phyloP scores from a whole-genome alignment of 2,888 invertebrate genomes.

The Lutraria lutraria region DNA sequence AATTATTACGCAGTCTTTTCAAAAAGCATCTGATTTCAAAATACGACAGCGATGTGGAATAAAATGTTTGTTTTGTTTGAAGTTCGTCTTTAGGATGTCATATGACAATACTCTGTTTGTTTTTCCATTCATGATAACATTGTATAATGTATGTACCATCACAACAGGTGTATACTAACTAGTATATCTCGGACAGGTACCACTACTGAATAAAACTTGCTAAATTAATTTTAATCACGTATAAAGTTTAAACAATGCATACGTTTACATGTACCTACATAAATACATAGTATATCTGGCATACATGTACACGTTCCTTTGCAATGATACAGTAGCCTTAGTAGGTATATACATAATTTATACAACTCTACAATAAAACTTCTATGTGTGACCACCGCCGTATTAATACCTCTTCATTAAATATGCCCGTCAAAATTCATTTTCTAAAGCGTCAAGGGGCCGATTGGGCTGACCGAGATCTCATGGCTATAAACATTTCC shows the following conservation, averaged over 20 bases:
- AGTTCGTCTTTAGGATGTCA: neutral
- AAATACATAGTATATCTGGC: neutral
- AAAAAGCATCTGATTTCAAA: neutral
- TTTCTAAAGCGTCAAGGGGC: too few species aligned
- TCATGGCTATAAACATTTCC: too few species aligned
- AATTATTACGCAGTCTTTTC: neutral
- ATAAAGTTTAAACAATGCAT: neutral
- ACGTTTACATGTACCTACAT: neutral
- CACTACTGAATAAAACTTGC: neutral
- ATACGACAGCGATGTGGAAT: neutral
- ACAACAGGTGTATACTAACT: neutral
- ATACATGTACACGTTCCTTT: neutral
- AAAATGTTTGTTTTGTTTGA: neutral
- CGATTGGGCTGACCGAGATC: too few species aligned
- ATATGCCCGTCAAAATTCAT: too few species aligned
- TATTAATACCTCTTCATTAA: too few species aligned
- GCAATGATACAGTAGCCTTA: neutral
- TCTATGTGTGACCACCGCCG: too few species aligned
- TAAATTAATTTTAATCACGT: neutral
- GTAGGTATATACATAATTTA: too few species aligned
- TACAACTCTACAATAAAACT: too few species aligned
- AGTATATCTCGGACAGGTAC: neutral
- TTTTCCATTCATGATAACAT: neutral
- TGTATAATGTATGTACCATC: neutral
- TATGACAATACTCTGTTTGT: neutral